A percentile compares a stretch with the other conserved stretches of the same genome.
Conservation (phyloP, 2,888 invertebrate species). For the Epistrophe eligans region DNA sequence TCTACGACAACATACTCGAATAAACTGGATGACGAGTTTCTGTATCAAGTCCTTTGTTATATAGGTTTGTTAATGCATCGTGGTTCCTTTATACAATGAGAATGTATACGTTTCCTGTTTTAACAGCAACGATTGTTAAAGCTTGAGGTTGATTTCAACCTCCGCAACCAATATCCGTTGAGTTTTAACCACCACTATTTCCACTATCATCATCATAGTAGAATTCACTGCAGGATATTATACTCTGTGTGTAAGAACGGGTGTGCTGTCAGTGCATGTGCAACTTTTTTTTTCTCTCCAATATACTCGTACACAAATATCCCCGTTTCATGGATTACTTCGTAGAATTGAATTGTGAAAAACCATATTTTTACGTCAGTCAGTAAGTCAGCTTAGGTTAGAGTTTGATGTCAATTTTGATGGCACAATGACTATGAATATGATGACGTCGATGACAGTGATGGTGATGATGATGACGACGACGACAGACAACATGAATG, state of each 20-base stretch:
- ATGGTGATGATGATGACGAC: constrained; percentile 34
- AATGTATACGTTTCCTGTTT: background rate
- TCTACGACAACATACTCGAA: background rate
- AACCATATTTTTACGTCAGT: constrained; percentile 44
- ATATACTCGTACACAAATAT: background rate
- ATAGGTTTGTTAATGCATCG: background rate
- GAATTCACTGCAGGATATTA: background rate
- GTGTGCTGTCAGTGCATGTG: background rate
- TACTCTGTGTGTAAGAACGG: background rate
- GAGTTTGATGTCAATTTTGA: constrained; percentile 28
- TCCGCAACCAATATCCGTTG: constrained; percentile 28
- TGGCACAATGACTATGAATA: constrained; percentile 7
- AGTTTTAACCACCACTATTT: constrained; percentile 34
- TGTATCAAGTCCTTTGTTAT: background rate
- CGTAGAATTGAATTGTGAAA: constrained; percentile 32
- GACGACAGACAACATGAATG: constrained; percentile 48
- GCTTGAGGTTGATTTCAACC: constrained; percentile 37
- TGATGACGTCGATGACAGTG: constrained; percentile 16
- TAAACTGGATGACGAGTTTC: background rate
- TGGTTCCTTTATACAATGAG: background rate
- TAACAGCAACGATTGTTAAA: constrained; percentile 20
- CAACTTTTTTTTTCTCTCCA: constrained; percentile 9
- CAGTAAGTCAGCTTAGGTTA: constrained; percentile 10
- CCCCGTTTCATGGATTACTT: constrained; percentile 1
- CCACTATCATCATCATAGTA: background rate